A percentile compares a stretch with the other conserved stretches of the same genome.
Evolutionary conservation across 2,113 vertebrate species (phyloP).

Genomic region (Gadus macrocephalus): DNA sequence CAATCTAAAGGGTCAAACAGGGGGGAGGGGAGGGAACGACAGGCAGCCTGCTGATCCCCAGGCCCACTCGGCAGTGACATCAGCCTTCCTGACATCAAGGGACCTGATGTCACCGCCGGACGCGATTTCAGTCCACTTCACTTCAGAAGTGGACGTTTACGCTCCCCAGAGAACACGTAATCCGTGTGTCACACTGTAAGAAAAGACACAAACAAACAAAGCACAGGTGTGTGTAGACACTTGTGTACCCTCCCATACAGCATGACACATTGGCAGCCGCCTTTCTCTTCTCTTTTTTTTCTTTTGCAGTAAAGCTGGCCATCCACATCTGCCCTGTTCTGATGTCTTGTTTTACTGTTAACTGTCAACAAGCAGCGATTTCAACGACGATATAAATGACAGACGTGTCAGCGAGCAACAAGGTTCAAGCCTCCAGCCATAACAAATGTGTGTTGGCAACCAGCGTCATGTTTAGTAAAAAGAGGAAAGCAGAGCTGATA

Average conservation of each 20-base stretch:
- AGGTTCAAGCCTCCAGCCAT: not conserved
- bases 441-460: conserved; percentile 24
- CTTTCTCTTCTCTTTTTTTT: not conserved
- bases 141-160: not conserved
- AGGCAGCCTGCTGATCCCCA: not conserved
- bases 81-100: too few species aligned
- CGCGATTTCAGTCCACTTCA: not conserved
- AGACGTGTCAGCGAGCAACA: conserved; percentile 42
- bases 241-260: conserved; percentile 13
- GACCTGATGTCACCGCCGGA: not conserved
- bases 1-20: not conserved
- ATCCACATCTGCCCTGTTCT: conserved; percentile 33
- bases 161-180: conserved; percentile 1
- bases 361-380: conserved; percentile 34
- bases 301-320: conserved; percentile 19
- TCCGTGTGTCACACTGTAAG: not conserved
- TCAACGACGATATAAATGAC: conserved; percentile 28
- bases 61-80: not conserved
- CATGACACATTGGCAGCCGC: conserved; percentile 14
- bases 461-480: conserved; percentile 21
- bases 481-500: conserved; percentile 6
- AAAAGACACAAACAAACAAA: conserved; percentile 4
- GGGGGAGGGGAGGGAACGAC: too few species aligned
- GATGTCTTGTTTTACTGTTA: conserved; percentile 24
- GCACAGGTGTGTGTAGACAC: not conserved